Conservation (phyloP, 2,888 invertebrate species). For the Nemurella pictetii region DNA sequence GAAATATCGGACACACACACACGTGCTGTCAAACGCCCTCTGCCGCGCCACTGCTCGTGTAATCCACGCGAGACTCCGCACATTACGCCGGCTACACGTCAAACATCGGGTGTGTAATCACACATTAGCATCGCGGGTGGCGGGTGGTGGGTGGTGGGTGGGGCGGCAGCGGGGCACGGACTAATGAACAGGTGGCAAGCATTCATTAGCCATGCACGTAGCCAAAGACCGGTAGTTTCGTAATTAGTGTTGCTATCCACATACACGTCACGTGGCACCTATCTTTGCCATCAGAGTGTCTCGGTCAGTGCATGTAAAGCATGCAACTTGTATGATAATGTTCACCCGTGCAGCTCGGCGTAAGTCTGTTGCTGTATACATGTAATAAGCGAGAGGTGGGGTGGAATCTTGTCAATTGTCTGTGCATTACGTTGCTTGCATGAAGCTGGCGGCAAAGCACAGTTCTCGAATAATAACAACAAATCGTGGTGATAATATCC, state of each 20-base stretch:
- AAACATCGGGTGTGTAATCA: neutral
- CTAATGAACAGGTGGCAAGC: slow-evolving; percentile 29
- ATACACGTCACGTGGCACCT: neutral
- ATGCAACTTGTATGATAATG: neutral
- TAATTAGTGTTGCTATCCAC: neutral
- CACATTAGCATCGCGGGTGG: neutral
- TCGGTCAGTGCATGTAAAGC: neutral
- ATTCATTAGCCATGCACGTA: neutral
- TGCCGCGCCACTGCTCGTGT: neutral
- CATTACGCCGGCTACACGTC: neutral
- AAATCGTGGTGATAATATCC: neutral
- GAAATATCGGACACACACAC: too few relatives aligned
- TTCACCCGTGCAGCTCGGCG: too few relatives aligned
- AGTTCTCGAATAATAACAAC: neutral
- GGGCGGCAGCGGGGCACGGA: neutral
- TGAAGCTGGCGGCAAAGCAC: neutral
- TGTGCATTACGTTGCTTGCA: neutral
- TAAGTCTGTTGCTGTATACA: neutral
- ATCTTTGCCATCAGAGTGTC: neutral
- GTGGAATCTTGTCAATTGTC: too few relatives aligned
- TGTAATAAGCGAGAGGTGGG: too few relatives aligned
- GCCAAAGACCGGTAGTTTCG: neutral
- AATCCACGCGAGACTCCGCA: neutral
- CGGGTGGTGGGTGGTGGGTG: neutral
- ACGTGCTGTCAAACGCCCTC: neutral